Base-by-base conservation (phyloP, 2,797 vertebrate genomes). In the Manis pentadactyla region DNA sequence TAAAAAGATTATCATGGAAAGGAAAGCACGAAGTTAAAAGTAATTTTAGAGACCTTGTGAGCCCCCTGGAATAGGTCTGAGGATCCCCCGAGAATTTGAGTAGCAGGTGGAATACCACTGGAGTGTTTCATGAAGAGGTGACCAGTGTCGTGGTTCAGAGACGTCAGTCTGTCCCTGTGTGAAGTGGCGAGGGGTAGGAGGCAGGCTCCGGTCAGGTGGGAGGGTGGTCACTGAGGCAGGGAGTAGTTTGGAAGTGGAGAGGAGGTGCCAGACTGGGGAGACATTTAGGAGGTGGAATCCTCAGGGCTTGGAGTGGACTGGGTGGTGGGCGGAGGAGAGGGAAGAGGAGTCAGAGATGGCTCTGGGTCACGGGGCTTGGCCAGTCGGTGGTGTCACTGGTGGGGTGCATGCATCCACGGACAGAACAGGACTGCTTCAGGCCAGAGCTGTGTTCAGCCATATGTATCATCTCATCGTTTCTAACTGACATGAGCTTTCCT, bases 11-110 rank as follows among this genome's bases (percentile, higher is more conserved):
- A 49, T 39, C 27, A 29, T 63, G 53, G 85, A 90, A 93, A 37
- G 29, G 31, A 37, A 90, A 88, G 18, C 31, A 71, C 37, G 39
- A 57, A 53, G 29, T 81, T 91, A 81, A 93, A 77, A 25, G 31
- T 14, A 31, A 31, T 55, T 68, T 51, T 55, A 15, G 83, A 91
- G 55, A 88, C 88, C 51, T 34, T 46, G 25, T 61, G 59, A 29
- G 39, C 3, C 18, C 27, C 18, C 27, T 46, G 2, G 21, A 63
- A 51, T n/a, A 42, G 63, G 46, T 79, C 25, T 85, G 59, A 85
- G 66, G 49, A 31, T 66, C 42, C 49, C 51, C 23, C 0, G 18
- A 46, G n/a, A 75, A 79, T 90, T 68, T 17, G n/a, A 68, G 63
- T 79, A 87, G 39, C 10, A 73, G 14, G 34, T 46, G 4, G 87